Conservation (phyloP, 1,140 invertebrate genomes). For the Aphelenchoides fujianensis region DNA sequence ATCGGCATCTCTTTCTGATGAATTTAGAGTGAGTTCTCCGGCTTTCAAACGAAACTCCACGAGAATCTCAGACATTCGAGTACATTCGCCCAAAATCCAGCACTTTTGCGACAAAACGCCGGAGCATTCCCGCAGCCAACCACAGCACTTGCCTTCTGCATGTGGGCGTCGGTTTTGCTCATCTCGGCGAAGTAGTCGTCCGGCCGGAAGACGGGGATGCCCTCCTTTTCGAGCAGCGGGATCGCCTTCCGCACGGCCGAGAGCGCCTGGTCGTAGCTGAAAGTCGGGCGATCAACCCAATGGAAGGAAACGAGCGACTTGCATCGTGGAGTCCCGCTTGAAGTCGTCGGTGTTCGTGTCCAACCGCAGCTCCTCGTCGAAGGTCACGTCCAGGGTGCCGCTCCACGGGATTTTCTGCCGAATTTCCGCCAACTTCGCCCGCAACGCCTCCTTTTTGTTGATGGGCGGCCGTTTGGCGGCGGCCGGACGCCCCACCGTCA, state of each 20-base stretch:
- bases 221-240: constrained; percentile 41
- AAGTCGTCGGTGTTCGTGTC: constrained; percentile 48
- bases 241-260: constrained; percentile 44
- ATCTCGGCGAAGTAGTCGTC: constrained; percentile 98
- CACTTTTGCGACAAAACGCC: too few species aligned
- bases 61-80: too few species aligned
- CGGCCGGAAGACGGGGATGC: constrained; percentile 66
- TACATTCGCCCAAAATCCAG: too few species aligned
- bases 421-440: constrained; percentile 32
- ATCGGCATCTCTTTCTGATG: too few species aligned
- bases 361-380: constrained; percentile 25
- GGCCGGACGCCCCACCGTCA: neutral
- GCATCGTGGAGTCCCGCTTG: constrained; percentile 53
- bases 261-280: constrained; percentile 59
- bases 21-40: too few species aligned
- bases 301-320: constrained; percentile 38
- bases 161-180: constrained; percentile 93
- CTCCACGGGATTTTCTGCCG: constrained; percentile 37
- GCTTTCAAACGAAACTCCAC: too few species aligned
- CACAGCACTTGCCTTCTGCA: constrained; percentile 82
- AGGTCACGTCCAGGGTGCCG: constrained; percentile 49
- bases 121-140: too few species aligned
- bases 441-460: constrained; percentile 31
- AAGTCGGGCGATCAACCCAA: constrained; percentile 14
- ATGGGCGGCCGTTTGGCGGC: constrained; percentile 11